A percentile compares a stretch with the other conserved stretches of the same genome.
Evolutionary conservation across 2,113 vertebrate genomes (phyloP).

Genomic region (Grammomys surdaster): DNA sequence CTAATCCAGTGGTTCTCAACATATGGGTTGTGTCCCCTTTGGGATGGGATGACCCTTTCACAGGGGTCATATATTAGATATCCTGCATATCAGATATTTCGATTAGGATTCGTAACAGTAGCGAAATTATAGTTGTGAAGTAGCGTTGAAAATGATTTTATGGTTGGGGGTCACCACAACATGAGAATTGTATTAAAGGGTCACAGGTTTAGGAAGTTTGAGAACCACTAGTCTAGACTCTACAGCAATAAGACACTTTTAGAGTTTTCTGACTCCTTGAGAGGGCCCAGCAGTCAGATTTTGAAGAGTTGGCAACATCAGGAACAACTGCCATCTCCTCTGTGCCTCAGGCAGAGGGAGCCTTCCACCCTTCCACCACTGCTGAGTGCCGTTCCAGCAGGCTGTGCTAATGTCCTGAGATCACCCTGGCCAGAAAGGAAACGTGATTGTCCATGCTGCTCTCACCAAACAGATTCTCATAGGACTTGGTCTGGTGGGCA

Average conservation of each 20-base stretch:
- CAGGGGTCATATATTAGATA: not conserved
- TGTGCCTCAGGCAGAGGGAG: not conserved
- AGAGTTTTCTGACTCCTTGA: not conserved
- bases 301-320: not conserved
- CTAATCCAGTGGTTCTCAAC: not conserved
- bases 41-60: not conserved
- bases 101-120: not conserved
- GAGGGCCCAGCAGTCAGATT: not conserved
- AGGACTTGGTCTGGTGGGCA: not conserved
- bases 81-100: not conserved
- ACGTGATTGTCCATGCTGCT: not conserved
- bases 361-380: fast-evolving
- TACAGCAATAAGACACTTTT: not conserved
- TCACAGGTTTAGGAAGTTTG: not conserved
- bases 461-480: not conserved
- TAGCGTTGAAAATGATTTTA: not conserved
- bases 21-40: not conserved
- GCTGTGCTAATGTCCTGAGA: not conserved
- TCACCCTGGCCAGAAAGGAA: not conserved
- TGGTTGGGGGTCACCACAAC: not conserved
- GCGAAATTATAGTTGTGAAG: not conserved
- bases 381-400: not conserved
- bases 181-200: not conserved
- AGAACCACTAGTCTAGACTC: not conserved
- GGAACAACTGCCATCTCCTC: not conserved